Evolutionary conservation across 2,797 vertebrate genomes (phyloP), one percentile per base, ranked within the genome.

Genomic region (Prionace glauca): DNA sequence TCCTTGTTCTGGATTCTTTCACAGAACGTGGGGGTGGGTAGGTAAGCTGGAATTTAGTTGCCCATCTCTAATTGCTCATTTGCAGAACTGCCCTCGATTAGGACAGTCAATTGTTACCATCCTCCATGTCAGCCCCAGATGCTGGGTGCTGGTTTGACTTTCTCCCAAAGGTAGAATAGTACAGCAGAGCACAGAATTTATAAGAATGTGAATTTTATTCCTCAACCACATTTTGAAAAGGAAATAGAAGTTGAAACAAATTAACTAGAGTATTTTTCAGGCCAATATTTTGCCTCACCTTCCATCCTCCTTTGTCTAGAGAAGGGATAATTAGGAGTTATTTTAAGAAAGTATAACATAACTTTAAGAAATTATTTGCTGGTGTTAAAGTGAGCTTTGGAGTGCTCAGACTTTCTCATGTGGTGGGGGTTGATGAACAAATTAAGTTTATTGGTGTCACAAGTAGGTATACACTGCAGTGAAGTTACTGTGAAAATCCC

Each of bases 121-220:
- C 18, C 20, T 36, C 29, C 32, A 36, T 41, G 62, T 20, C 62
- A 24, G 7, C 1, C 36, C 16, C 18, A 69, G 56, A 41, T n/a
- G 0, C 22, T 10, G 60, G 62, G 0, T 8, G 16, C 9, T 65
- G 14, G 0, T 1, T 0, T 32, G 14, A 62, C 16, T n/a, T 36
- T 32, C 56, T 3, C 18, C 60, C n/a, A 24, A 18, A 9, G 90
- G 11, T 8, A 12, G 56, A n/a, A 67, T 92, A 41, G 24, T n/a
- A 16, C 0, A 62, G 60, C 14, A 8, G 16, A 18, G 1, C 16
- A 14, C 32, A 92, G 60, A 18, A 67, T 22, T 50, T 65, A 18
- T 41, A 41, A 81, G n/a, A 92, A 92, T 92, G 18, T 24, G 65
- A 45, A 84, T 84, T 45, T 92, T 69, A 67, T 67, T 92, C 16